Percentiles rank a stretch among this genome's conserved stretches.
Evolutionary conservation across 53 echinoderm and acorn worm genomes (phyloP).

Genomic region (Zoroaster sp.): DNA sequence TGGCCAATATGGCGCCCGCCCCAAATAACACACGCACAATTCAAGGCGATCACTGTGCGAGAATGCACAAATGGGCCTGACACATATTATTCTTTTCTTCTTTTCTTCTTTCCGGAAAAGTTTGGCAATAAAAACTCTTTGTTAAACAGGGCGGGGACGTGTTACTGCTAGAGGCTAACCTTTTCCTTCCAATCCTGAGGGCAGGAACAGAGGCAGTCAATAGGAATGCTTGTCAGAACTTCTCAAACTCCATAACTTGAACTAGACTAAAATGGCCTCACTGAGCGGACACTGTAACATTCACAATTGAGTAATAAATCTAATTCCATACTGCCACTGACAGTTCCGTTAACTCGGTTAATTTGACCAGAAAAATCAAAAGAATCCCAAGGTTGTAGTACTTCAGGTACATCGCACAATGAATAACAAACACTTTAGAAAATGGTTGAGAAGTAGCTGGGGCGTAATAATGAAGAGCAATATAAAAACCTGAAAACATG

Average conservation of each 20-base stretch:
- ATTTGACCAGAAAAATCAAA: neutral
- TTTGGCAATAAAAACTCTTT: neutral
- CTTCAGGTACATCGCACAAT: neutral
- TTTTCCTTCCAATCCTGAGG: neutral
- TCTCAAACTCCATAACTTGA: neutral
- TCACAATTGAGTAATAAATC: neutral
- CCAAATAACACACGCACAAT: slow-evolving; percentile 13
- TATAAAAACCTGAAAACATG: neutral
- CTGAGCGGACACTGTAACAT: neutral
- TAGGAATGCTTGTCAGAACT: neutral
- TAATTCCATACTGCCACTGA: neutral
- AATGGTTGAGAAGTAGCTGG: neutral
- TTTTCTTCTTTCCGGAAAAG: neutral
- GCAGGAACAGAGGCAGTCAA: neutral
- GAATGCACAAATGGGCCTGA: neutral
- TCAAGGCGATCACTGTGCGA: neutral
- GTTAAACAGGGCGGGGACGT: neutral
- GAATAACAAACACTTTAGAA: neutral
- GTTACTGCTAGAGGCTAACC: neutral
- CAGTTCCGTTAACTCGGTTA: neutral
- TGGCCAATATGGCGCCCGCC: slow-evolving; percentile 42
- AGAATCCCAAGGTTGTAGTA: neutral
- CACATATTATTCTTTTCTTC: neutral
- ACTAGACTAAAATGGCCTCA: neutral
- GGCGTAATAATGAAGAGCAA: neutral